A percentile compares a stretch with the other conserved stretches of the same genome.
These are phyloP conservation scores for Meloidogyne floridensis DNA, from an alignment of 1,140 invertebrate genomes.

Conservation along the genomic window DNA sequence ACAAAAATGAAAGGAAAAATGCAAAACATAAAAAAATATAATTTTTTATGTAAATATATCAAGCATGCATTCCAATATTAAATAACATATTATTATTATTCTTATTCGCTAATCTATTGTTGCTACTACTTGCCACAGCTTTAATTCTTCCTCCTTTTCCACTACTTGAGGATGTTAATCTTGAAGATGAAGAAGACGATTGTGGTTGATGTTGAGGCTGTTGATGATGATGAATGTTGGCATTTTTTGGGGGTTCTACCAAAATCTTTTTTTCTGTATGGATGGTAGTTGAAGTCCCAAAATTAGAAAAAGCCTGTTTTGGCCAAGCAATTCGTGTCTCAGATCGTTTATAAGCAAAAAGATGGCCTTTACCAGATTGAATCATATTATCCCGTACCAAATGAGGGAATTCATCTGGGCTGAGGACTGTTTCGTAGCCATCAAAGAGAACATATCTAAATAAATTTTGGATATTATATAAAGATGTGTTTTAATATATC, in stretches of 20 bases:
- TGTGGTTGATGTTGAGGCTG: background rate
- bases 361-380: slow-evolving; percentile 77
- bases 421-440: slow-evolving; percentile 79
- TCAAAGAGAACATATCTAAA: slow-evolving; percentile 57
- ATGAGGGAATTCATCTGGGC: slow-evolving; percentile 86
- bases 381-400: slow-evolving; percentile 75
- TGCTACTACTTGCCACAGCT: background rate
- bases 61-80: background rate
- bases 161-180: background rate
- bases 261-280: slow-evolving; percentile 2
- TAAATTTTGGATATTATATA: no score
- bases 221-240: background rate
- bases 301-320: slow-evolving; percentile 37
- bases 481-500: no score
- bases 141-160: background rate
- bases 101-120: background rate
- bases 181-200: background rate
- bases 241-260: background rate
- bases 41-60: background rate
- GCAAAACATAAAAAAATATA: background rate
- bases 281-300: background rate
- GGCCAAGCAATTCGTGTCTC: slow-evolving; percentile 97
- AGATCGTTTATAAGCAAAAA: slow-evolving; percentile 88
- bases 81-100: background rate
- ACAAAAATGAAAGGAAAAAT: background rate